phyloP scores from a whole-genome alignment of 2,113 vertebrate species.

The Tychaedon coryphoeus region DNA sequence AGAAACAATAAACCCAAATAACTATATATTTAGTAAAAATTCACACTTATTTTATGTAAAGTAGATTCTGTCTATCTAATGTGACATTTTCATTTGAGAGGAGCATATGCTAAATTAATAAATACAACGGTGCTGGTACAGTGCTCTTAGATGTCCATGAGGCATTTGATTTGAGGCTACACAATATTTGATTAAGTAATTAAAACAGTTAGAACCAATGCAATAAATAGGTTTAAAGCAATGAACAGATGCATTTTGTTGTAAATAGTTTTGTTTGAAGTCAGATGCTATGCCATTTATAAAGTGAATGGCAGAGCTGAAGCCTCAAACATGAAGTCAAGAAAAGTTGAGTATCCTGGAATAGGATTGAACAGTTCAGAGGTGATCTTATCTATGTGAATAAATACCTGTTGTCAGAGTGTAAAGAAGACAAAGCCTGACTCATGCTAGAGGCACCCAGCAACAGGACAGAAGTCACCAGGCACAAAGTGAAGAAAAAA shows the following conservation, averaged over 20 bases:
- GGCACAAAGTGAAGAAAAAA: background rate
- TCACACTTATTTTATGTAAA: background rate
- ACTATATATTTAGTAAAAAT: background rate
- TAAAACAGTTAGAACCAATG: background rate
- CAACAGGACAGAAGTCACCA: background rate
- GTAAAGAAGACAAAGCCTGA: background rate
- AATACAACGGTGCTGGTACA: background rate
- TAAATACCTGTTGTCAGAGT: background rate
- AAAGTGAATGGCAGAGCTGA: background rate
- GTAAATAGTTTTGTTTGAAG: slow-evolving; percentile 1
- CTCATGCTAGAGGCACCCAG: background rate
- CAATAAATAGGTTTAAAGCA: slow-evolving; percentile 1
- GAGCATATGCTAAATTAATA: slow-evolving; percentile 26
- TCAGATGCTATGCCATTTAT: background rate
- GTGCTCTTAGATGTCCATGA: background rate
- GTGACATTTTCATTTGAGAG: background rate
- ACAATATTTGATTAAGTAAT: slow-evolving; percentile 30
- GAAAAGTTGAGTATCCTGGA: accelerated
- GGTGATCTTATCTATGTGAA: background rate
- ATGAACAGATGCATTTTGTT: background rate
- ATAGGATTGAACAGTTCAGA: background rate
- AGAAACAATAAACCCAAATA: background rate
- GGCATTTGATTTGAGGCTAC: background rate
- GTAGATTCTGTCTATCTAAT: background rate
- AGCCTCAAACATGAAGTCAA: background rate